Evolutionary conservation across 2,113 vertebrate genomes (phyloP).

Genomic region (Struthidea cinerea): DNA sequence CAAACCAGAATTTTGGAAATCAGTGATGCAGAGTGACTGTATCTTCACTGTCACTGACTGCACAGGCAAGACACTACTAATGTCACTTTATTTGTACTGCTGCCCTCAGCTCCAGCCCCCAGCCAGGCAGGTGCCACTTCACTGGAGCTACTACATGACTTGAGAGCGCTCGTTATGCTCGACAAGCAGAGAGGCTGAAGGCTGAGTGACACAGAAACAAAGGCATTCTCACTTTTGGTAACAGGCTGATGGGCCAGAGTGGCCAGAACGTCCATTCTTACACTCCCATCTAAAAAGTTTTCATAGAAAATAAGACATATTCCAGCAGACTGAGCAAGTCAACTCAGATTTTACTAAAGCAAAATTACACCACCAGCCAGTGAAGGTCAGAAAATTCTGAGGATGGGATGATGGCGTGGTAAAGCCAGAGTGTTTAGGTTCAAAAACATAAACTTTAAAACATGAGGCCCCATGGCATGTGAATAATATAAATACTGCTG

Average conservation of each 20-base stretch:
- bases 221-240: background rate
- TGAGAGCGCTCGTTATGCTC: background rate
- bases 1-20: background rate
- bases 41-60: background rate
- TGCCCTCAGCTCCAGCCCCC: background rate
- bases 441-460: background rate
- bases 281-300: background rate
- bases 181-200: background rate
- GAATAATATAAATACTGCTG: background rate
- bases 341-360: background rate
- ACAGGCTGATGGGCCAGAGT: background rate
- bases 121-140: background rate
- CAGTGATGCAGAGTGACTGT: background rate
- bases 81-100: background rate
- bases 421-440: background rate
- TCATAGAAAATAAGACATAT: background rate
- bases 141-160: background rate
- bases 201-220: background rate
- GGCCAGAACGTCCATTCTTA: accelerated
- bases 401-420: background rate
- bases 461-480: background rate
- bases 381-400: background rate
- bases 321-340: background rate
- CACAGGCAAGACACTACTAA: background rate
- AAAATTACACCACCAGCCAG: background rate